Percentiles rank a stretch among this genome's conserved stretches.
Conservation (phyloP, 2,797 vertebrate species). For the Limnodromus scolopaceus region DNA sequence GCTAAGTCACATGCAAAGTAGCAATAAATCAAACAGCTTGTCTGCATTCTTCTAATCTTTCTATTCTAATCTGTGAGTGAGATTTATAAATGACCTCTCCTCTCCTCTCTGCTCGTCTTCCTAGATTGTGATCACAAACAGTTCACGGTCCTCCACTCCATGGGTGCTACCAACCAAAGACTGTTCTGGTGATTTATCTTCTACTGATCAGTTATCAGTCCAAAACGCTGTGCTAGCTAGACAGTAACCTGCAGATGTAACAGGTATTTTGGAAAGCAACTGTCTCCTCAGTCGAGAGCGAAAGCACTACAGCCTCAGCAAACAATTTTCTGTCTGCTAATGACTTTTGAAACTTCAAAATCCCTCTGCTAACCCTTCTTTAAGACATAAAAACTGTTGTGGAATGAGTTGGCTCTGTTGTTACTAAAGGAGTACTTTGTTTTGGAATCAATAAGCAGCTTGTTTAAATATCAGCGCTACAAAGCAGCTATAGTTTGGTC, state of each 20-base stretch:
- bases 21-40: slow-evolving; percentile 67
- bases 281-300: background rate
- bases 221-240: background rate
- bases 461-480: slow-evolving; percentile 56
- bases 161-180: slow-evolving; percentile 37
- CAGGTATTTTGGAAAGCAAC: slow-evolving; percentile 33
- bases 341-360: slow-evolving; percentile 62
- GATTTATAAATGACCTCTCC: slow-evolving; percentile 67
- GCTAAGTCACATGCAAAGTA: slow-evolving; percentile 62
- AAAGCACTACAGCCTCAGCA: slow-evolving; percentile 1
- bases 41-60: slow-evolving; percentile 69
- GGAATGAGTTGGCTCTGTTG: slow-evolving; percentile 47
- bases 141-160: slow-evolving; percentile 56
- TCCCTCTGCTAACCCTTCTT: slow-evolving; percentile 53
- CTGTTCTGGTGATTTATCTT: slow-evolving; percentile 44
- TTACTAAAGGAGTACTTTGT: slow-evolving; percentile 51
- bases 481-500: slow-evolving; percentile 38
- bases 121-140: slow-evolving; percentile 51
- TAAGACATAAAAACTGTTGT: slow-evolving; percentile 58
- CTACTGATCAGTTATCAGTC: slow-evolving; percentile 28
- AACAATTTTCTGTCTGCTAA: slow-evolving; percentile 27
- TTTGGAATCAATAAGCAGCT: slow-evolving; percentile 62
- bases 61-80: slow-evolving; percentile 64
- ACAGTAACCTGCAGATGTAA: background rate
- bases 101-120: slow-evolving; percentile 56